Percentiles rank a stretch among this genome's conserved stretches.
These are phyloP conservation scores for Trissolcus basalis DNA, from an alignment of 1,140 invertebrate species.

Conservation along the genomic window DNA sequence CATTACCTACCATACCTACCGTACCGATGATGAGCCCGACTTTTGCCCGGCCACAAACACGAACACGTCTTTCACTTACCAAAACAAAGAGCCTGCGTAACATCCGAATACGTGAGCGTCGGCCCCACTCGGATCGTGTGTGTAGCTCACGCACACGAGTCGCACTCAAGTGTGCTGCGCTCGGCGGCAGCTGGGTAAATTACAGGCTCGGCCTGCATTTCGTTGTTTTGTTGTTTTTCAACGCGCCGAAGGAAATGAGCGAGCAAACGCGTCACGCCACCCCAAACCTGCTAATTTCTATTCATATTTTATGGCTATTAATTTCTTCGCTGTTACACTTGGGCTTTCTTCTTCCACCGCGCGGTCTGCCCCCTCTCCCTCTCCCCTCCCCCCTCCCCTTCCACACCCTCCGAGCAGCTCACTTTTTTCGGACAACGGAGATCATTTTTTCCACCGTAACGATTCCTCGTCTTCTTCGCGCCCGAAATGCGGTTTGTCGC, in stretches of 20 bases:
- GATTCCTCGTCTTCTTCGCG: background rate
- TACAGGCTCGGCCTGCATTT: constrained; percentile 75
- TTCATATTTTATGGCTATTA: constrained; percentile 78
- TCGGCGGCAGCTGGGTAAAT: constrained; percentile 75
- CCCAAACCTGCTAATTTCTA: constrained; percentile 78
- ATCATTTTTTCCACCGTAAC: background rate
- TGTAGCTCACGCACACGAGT: constrained; percentile 23
- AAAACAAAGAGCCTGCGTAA: constrained; percentile 20
- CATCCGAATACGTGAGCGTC: constrained; percentile 46
- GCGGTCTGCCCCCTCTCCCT: background rate
- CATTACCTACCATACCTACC: constrained; percentile 74
- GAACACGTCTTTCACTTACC: constrained; percentile 3
- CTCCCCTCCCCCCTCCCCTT: too few relatives aligned
- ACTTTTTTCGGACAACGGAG: background rate
- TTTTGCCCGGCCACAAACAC: constrained; percentile 50
- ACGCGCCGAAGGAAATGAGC: constrained; percentile 77
- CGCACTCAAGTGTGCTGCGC: constrained; percentile 50
- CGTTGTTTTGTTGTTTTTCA: constrained; percentile 78
- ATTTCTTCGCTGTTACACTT: constrained; percentile 75
- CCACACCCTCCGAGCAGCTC: too few relatives aligned
- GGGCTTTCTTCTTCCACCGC: constrained; percentile 39
- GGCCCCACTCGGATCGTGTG: background rate
- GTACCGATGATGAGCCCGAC: constrained; percentile 65
- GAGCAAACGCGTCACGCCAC: constrained; percentile 77
- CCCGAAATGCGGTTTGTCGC: constrained; percentile 2